These are phyloP conservation scores for Cardinalis cardinalis DNA, from an alignment of 2,113 vertebrate species.

Conservation along the genomic window DNA sequence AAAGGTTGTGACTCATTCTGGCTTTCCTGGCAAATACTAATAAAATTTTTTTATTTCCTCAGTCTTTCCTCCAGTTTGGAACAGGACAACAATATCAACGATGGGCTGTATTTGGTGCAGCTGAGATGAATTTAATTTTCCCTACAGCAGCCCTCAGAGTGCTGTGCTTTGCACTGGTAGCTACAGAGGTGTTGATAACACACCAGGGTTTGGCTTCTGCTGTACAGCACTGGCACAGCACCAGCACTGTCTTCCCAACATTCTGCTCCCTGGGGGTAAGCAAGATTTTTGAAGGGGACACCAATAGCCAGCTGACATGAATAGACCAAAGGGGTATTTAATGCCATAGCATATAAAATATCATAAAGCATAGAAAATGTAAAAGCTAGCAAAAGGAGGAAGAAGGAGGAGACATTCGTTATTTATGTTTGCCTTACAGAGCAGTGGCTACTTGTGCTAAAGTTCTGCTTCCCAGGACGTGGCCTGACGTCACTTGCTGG, in stretches of 20 bases:
- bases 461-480: neutral
- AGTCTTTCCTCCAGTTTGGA: neutral
- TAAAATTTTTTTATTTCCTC: neutral
- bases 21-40: neutral
- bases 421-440: neutral
- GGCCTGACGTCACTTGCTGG: neutral
- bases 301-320: neutral
- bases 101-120: neutral
- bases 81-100: neutral
- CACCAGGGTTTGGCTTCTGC: neutral
- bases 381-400: neutral
- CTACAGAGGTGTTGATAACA: neutral
- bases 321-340: neutral
- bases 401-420: neutral
- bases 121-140: neutral
- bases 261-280: neutral
- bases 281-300: neutral
- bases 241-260: fast-evolving
- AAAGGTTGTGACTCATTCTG: neutral
- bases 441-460: neutral
- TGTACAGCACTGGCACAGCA: neutral
- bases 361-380: neutral
- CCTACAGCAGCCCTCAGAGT: neutral
- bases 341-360: neutral
- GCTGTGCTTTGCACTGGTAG: neutral